Evolutionary conservation across 2,888 invertebrate species (phyloP).

Genomic region (Oegoconia quadripuncta): DNA sequence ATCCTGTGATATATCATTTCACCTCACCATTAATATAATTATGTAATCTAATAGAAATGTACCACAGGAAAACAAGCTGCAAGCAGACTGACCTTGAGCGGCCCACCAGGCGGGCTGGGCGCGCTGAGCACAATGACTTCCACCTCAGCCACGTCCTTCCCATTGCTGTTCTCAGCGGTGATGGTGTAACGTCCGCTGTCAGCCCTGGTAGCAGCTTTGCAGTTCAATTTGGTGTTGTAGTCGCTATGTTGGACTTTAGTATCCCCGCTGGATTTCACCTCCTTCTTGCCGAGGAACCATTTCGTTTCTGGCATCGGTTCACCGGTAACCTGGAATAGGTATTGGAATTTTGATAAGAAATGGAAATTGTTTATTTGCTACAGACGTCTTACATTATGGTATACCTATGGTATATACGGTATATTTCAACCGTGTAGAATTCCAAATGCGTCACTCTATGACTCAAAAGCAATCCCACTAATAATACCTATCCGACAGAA

Average conservation of each 20-base stretch:
- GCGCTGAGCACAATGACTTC: constrained; percentile 94
- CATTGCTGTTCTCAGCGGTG: constrained; percentile 94
- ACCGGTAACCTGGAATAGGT: constrained; percentile 81
- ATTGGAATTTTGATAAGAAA: too few relatives aligned
- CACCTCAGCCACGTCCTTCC: constrained; percentile 96
- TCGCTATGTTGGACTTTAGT: constrained; percentile 89
- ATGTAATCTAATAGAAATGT: too few relatives aligned
- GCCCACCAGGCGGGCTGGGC: constrained; percentile 94
- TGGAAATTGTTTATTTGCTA: too few relatives aligned
- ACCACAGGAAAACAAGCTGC: too few relatives aligned
- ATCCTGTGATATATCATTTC: too few relatives aligned
- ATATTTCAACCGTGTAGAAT: too few relatives aligned
- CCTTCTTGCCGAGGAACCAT: constrained; percentile 92
- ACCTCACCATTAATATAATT: too few relatives aligned
- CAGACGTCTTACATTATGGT: too few relatives aligned
- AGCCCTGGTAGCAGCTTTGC: constrained; percentile 87
- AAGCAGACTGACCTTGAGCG: constrained; percentile 87
- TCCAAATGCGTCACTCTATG: too few relatives aligned
- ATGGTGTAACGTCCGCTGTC: constrained; percentile 96
- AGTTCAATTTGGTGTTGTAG: constrained; percentile 90
- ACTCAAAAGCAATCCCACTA: too few relatives aligned
- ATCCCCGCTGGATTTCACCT: constrained; percentile 86
- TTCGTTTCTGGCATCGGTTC: constrained; percentile 96
- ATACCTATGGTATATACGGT: too few relatives aligned
- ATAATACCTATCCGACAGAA: too few relatives aligned